phyloP scores from a whole-genome alignment of 2,888 invertebrate genomes.

The Chymomyza caudatula region DNA sequence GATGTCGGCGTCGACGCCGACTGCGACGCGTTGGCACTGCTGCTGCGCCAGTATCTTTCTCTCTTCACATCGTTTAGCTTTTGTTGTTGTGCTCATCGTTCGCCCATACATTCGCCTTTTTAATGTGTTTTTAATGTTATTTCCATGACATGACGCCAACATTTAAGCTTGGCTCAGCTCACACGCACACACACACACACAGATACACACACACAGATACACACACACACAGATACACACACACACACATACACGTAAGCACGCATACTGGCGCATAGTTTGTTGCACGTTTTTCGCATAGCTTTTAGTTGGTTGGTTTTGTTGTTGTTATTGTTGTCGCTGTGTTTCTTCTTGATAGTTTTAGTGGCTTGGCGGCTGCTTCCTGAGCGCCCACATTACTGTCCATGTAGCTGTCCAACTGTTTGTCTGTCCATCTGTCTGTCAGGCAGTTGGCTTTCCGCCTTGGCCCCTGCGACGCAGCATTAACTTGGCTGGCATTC shows the following conservation, averaged over 20 bases:
- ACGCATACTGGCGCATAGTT: slow-evolving; percentile 49
- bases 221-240: slow-evolving; percentile 4
- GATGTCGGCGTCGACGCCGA: background rate
- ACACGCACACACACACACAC: slow-evolving; percentile 5
- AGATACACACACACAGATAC: slow-evolving; percentile 21
- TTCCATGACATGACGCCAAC: slow-evolving; percentile 70
- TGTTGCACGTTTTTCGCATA: slow-evolving; percentile 61
- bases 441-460: slow-evolving; percentile 8
- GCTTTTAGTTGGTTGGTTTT: slow-evolving; percentile 19
- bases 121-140: slow-evolving; percentile 74
- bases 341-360: slow-evolving; percentile 18
- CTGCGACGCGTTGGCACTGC: slow-evolving; percentile 11
- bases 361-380: slow-evolving; percentile 15
- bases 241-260: background rate
- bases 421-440: slow-evolving; percentile 38
- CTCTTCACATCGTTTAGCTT: slow-evolving; percentile 71
- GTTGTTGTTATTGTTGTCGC: too few species aligned
- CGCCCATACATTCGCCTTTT: slow-evolving; percentile 69
- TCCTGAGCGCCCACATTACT: slow-evolving; percentile 34
- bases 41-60: slow-evolving; percentile 45
- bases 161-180: slow-evolving; percentile 60
- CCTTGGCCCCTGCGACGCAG: background rate
- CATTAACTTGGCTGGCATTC: background rate
- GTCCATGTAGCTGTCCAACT: slow-evolving; percentile 11
- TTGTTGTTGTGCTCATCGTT: slow-evolving; percentile 39